phyloP scores from a whole-genome alignment of 2,797 vertebrate species.

The Caiman crocodilus region DNA sequence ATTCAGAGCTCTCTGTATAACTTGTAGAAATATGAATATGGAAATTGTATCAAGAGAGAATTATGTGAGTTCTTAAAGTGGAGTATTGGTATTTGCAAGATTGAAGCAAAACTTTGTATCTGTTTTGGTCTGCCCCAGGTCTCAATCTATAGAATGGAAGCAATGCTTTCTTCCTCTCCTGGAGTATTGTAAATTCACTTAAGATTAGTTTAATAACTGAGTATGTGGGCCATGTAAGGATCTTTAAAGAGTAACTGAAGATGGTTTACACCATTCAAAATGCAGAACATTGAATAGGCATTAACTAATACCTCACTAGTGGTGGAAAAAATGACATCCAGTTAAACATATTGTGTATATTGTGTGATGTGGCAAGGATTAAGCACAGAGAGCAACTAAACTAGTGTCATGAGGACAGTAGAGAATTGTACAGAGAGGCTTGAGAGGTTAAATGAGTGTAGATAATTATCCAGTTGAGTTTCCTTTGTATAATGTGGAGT shows the following conservation, averaged over 20 bases:
- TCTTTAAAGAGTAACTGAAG: not conserved
- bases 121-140: not conserved
- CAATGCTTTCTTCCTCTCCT: not conserved
- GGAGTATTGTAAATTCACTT: not conserved
- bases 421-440: not conserved
- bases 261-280: accelerated
- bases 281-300: not conserved
- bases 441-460: not conserved
- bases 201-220: not conserved
- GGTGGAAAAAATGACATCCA: not conserved
- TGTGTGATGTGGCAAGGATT: not conserved
- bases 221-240: not conserved
- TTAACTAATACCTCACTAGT: not conserved
- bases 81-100: not conserved
- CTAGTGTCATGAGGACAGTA: not conserved
- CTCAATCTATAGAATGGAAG: not conserved
- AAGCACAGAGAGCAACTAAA: not conserved
- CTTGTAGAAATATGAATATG: not conserved
- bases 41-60: not conserved
- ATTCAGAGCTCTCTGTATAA: not conserved
- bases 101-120: not conserved
- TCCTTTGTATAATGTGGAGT: not conserved
- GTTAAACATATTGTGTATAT: not conserved
- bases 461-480: not conserved
- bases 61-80: not conserved